These are phyloP conservation scores for Polypterus bichir DNA, from an alignment of 2,113 vertebrate species.

Conservation along the genomic window DNA sequence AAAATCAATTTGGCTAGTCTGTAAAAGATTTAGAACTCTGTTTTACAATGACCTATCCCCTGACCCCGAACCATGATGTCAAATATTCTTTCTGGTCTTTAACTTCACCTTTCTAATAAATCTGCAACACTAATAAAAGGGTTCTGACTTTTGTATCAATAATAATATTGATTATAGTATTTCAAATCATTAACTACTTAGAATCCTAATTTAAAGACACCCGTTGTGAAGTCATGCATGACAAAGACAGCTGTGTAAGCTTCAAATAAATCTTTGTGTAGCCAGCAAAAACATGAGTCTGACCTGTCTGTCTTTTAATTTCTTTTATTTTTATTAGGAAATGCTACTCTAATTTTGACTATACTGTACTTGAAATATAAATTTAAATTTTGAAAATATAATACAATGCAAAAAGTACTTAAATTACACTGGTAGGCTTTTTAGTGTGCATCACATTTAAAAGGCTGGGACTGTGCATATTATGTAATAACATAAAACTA, in stretches of 20 bases:
- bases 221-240: conserved; percentile 33
- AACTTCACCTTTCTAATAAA: conserved; percentile 58
- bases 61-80: conserved; percentile 62
- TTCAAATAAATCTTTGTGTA: conserved; percentile 25
- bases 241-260: conserved; percentile 35
- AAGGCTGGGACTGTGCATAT: too few species aligned
- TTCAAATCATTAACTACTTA: conserved; percentile 52
- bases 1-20: conserved; percentile 31
- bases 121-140: conserved; percentile 38
- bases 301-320: too few species aligned
- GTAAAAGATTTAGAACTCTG: conserved; percentile 41
- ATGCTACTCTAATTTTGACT: too few species aligned
- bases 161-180: conserved; percentile 62
- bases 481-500: too few species aligned
- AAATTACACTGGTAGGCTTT: neutral
- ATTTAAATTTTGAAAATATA: neutral
- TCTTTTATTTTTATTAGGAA: too few species aligned
- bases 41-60: conserved; percentile 44
- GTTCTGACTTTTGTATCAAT: conserved; percentile 48
- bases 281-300: neutral
- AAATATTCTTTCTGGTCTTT: conserved; percentile 55
- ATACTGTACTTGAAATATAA: too few species aligned
- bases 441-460: too few species aligned
- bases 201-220: conserved; percentile 52
- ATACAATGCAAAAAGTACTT: neutral